Evolutionary conservation across 37 sponge, comb jelly and placozoan species (phyloP), one percentile per base, ranked within the genome.

Genomic region (Bolinopsis microptera): DNA sequence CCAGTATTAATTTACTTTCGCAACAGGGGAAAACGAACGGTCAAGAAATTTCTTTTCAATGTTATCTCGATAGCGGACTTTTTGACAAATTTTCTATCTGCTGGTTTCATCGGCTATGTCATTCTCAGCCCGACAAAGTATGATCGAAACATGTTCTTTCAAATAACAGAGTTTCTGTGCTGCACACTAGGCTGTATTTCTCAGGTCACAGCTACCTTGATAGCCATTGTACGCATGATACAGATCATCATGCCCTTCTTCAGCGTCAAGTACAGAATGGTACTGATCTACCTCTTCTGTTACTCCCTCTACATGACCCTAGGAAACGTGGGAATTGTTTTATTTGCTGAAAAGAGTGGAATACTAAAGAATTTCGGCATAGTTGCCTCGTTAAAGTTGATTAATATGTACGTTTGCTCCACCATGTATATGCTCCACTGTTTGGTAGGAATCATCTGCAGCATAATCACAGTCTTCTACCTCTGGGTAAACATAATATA

Each of bases 331-430:
- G n/a, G n/a, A n/a, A n/a, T n/a, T n/a, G n/a, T n/a, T n/a, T n/a
- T n/a, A n/a, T n/a, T n/a, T n/a, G n/a, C n/a, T n/a, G n/a, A n/a
- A n/a, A n/a, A n/a, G n/a, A n/a, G n/a, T n/a, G n/a, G n/a, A n/a
- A 13, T n/a, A 48, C 5, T 5, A 18, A n/a, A n/a, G n/a, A n/a
- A n/a, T n/a, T n/a, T n/a, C n/a, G n/a, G n/a, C n/a, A n/a, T n/a
- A n/a, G n/a, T n/a, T n/a, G 38, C 38, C 16, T 35, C 83, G 8
- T 38, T 80, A 22, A 38, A 80, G 83, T 35, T 38, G 8, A 32
- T 80, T 22, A 80, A 80, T 38, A 80, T 35, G 83, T 80, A 35
- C 38, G 83, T 80, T 35, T 80, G 83, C 27, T 80, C 35, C 83
- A 38, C 35, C 28, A 80, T 80, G 83, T 35, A 80, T 31, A 38